Conservation (phyloP, 2,113 vertebrate species). For the Mixornis gularis region DNA sequence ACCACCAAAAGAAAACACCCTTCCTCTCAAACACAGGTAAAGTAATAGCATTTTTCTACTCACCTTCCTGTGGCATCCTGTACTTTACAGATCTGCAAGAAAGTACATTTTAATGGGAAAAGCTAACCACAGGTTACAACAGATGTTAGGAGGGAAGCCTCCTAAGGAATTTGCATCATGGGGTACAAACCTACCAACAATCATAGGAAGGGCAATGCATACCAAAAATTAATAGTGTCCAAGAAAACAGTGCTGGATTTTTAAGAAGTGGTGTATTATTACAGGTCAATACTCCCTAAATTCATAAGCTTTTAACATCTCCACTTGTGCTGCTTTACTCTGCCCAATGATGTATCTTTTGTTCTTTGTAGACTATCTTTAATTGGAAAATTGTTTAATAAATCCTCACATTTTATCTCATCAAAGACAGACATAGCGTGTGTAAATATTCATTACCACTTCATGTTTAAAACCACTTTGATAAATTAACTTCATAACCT, state of each 20-base stretch:
- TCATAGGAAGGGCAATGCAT: not conserved
- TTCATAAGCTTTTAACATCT: constrained; percentile 19
- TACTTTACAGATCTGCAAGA: not conserved
- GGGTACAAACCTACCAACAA: not conserved
- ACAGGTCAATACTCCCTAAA: not conserved
- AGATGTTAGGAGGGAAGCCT: not conserved
- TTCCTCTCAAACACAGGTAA: not conserved
- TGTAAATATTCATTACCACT: constrained; percentile 53
- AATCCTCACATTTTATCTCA: constrained; percentile 61
- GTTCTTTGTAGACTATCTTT: constrained; percentile 32
- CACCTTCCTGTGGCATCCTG: not conserved
- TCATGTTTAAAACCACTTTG: constrained; percentile 52
- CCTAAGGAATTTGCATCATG: not conserved
- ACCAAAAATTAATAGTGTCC: not conserved
- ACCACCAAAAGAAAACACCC: not conserved
- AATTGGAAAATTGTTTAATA: constrained; percentile 55
- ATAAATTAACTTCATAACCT: constrained; percentile 67
- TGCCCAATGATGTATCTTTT: not conserved
- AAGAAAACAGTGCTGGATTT: not conserved
- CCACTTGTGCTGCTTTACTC: not conserved
- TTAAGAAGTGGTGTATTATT: not conserved
- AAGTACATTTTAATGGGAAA: not conserved
- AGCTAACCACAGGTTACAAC: not conserved
- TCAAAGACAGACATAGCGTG: constrained; percentile 29
- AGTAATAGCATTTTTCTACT: not conserved